Percentiles rank a stretch among this genome's conserved stretches.
phyloP scores from a whole-genome alignment of 2,797 vertebrate genomes.

The Clamator glandarius region DNA sequence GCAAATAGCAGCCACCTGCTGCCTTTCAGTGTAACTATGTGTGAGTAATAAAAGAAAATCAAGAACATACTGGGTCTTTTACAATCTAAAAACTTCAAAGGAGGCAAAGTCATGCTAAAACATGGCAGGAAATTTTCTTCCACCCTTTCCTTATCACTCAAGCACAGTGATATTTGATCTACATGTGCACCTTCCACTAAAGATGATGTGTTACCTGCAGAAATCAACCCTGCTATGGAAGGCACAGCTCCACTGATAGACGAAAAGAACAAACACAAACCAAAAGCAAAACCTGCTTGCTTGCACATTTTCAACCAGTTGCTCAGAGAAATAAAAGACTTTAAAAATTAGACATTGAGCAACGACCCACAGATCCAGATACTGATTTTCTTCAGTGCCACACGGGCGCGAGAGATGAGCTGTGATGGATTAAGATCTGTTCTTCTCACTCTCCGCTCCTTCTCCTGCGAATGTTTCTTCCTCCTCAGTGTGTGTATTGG shows the following conservation, averaged over 20 bases:
- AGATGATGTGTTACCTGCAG: background rate
- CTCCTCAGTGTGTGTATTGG: background rate
- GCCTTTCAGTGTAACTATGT: background rate
- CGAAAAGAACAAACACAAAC: background rate
- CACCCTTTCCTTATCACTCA: background rate
- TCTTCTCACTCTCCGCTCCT: background rate
- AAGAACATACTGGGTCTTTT: background rate
- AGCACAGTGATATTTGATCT: background rate
- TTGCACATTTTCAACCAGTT: background rate
- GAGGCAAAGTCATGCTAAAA: background rate
- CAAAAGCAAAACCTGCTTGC: background rate
- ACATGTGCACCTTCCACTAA: background rate
- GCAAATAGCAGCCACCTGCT: background rate
- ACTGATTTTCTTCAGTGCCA: background rate
- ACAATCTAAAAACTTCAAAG: background rate
- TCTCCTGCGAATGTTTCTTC: background rate
- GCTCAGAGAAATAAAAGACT: background rate
- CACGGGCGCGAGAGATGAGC: background rate
- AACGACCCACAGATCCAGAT: background rate
- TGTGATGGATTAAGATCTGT: background rate
- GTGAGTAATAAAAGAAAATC: background rate
- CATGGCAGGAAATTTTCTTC: background rate
- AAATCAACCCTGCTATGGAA: background rate
- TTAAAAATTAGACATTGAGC: background rate
- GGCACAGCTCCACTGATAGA: accelerated